Base-by-base conservation (phyloP, 2,113 vertebrate genomes). In the Halichoeres trimaculatus region DNA sequence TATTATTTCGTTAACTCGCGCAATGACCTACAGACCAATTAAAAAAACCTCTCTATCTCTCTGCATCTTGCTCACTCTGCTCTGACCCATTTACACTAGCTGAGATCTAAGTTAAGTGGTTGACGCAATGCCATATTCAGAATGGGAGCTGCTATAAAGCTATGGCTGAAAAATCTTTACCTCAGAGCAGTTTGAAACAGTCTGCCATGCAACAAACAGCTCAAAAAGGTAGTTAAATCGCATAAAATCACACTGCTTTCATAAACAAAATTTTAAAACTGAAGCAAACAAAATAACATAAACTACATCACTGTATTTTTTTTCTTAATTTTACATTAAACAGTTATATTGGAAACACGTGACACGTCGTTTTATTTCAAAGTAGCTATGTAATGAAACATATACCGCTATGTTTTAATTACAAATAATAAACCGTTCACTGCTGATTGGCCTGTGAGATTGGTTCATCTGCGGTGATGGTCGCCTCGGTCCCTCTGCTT, bases 31-130 rank as follows among this genome's bases (percentile, higher is more conserved):
- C 41, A 48, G 66, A 68, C 61, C 52, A 48, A 73, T 77, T 70
- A 68, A 73, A 81, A 85, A 76, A 17, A 3, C 6, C 30, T 69
- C 56, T 51, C 54, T 53, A 56, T 63, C 35, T 24, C 38, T 63
- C 35, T 65, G 47, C 11, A 61, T 26, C 67, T 56, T 47, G 41
- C 50, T 52, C 75, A 60, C 62, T 66, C 50, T 59, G 59, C 53
- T 61, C 36, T 92, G 89, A 92, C 89, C 88, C 85, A 90, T 90
- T 92, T 91, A 82, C 75, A 74, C 55, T 53, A 40, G 16, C 57
- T 60, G 19, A 24, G 3, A 56, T 76, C 59, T 66, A 61, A 76
- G 74, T 80, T 63, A 76, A 84, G 76, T 74, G 81, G 55, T 68
- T 34, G 79, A 61, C 10, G 50, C 76, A 77, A 76, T 80, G 72